Percentiles rank a stretch among this genome's conserved stretches.
Conservation (phyloP, 2,888 invertebrate species). For the Orchesellides sinensis region DNA sequence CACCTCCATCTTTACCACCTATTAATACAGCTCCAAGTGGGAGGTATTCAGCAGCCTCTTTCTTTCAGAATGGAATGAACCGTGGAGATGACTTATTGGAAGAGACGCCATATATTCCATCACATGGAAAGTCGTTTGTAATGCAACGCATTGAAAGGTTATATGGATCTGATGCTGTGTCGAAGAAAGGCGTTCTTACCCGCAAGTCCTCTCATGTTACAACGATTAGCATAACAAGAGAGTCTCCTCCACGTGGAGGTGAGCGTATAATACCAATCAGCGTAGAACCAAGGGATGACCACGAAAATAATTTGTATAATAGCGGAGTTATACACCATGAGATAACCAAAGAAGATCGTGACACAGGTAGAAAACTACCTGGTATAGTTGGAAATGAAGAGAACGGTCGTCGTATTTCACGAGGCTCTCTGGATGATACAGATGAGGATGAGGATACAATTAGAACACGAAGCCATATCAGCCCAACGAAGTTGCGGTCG, state of each 20-base stretch:
- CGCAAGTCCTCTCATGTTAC: conserved; percentile 45
- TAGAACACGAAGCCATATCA: conserved; percentile 26
- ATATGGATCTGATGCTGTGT: conserved; percentile 91
- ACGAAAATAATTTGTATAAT: conserved; percentile 47
- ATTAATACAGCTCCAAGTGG: conserved; percentile 32
- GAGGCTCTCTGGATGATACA: conserved; percentile 21
- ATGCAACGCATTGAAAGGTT: conserved; percentile 92
- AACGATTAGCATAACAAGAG: conserved; percentile 49
- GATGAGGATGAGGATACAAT: conserved; percentile 43
- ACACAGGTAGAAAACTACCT: conserved; percentile 8
- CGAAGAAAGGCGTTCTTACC: conserved; percentile 79
- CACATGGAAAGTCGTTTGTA: conserved; percentile 82
- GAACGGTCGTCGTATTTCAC: conserved; percentile 10
- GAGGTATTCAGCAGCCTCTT: conserved; percentile 30
- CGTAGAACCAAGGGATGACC: conserved; percentile 54
- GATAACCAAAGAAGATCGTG: background rate
- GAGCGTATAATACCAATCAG: conserved; percentile 70
- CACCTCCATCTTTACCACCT: conserved; percentile 58
- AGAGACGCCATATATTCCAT: conserved; percentile 57
- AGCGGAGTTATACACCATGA: conserved; percentile 4
- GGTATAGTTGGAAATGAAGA: conserved; percentile 27
- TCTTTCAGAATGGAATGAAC: conserved; percentile 44
- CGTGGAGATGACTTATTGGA: conserved; percentile 40
- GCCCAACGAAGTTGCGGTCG: background rate
- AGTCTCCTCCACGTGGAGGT: conserved; percentile 26